Evolutionary conservation across 2,797 vertebrate species (phyloP).

Genomic region (Muscicapa comitata): DNA sequence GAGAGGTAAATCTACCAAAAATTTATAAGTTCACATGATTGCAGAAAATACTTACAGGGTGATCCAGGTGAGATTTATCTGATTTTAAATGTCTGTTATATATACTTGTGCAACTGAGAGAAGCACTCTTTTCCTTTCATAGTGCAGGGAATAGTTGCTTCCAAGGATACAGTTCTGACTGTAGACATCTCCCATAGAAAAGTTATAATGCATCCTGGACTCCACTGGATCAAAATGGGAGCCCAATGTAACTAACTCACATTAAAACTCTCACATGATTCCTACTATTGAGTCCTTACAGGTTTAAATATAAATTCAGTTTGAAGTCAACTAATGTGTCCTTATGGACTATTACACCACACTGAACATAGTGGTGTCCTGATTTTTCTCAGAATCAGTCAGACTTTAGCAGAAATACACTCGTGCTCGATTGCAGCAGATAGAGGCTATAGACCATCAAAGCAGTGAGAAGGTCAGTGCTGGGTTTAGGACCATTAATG

Average conservation of each 20-base stretch:
- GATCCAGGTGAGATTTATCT: neutral
- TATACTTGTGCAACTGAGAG: neutral
- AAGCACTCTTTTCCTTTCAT: neutral
- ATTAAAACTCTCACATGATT: neutral
- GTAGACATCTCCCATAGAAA: neutral
- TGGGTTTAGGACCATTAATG: neutral
- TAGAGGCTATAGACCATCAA: neutral
- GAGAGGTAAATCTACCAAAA: neutral
- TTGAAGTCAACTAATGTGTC: neutral
- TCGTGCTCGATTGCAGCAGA: neutral
- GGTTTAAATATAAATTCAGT: neutral
- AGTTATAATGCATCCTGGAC: neutral
- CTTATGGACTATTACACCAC: neutral
- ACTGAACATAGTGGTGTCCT: neutral
- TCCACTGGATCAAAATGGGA: neutral
- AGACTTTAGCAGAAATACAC: neutral
- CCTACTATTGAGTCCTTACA: neutral
- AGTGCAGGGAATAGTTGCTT: neutral
- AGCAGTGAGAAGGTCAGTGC: neutral
- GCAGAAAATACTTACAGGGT: neutral
- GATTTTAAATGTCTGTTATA: neutral
- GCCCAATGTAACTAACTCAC: neutral
- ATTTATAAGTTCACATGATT: neutral
- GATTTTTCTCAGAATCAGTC: neutral
- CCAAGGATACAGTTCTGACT: neutral